Evolutionary conservation across 1,140 invertebrate species (phyloP), one percentile per base, ranked within the genome.

Genomic region (Neodiprion fabricii): DNA sequence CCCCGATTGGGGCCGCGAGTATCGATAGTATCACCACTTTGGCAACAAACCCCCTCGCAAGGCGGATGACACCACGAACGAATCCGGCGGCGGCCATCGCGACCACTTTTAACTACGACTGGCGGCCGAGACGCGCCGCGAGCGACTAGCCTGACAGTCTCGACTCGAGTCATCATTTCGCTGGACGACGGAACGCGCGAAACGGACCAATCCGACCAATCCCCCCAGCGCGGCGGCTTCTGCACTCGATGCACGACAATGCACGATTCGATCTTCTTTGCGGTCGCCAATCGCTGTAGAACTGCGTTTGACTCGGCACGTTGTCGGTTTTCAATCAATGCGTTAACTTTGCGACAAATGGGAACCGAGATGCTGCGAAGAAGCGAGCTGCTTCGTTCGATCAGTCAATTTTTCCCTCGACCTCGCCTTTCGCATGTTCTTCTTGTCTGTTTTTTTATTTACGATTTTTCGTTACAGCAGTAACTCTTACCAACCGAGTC

Each of bases 71-170:
- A 61, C 53, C 0, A 14, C 53, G n/a, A 40, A 40, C 28, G 2
- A 40, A 40, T 40, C 53, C n/a, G 11, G 53, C 3, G 53, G 53
- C 11, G 11, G n/a, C 11, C 53, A 61, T 61, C 53, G 53, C n/a
- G 4, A 5, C 53, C 53, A 61, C 53, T 61, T 61, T 61, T 61
- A 11, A 72, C 70, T 79, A 75, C 83, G 80, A 82, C 82, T 76
- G 75, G 78, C 82, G 81, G 81, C 82, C 74, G 70, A 74, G 82
- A 84, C 84, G 84, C 84, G 83, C 77, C 83, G 82, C 84, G 79
- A 83, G 78, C 80, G 78, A 84, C 83, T 84, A 82, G 28, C 71
- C 67, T 40, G 28, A 40, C 28, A 40, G 28, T 40, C 28, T 40
- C 28, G 28, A 40, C 28, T 40, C 28, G 28, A 40, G 28, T 3